A percentile compares a stretch with the other conserved stretches of the same genome.
phyloP scores from a whole-genome alignment of 2,888 invertebrate species.

The Callyntrura sp. region DNA sequence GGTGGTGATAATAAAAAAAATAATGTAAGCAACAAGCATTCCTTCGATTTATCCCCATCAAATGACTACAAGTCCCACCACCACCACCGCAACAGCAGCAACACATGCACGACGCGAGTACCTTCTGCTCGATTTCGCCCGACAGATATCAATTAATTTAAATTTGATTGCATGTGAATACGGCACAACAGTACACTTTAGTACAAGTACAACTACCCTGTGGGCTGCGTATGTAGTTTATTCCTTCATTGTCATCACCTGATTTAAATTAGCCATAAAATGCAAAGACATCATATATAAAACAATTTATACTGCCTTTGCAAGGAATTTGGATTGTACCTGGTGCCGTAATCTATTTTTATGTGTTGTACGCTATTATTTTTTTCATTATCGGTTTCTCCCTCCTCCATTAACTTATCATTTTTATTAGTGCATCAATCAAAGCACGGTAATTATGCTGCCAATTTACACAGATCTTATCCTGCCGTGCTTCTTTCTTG shows the following conservation, averaged over 20 bases:
- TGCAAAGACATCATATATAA: conserved; percentile 2
- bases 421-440: conserved; percentile 63
- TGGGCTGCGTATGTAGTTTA: neutral
- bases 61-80: neutral
- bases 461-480: conserved; percentile 51
- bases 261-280: conserved; percentile 54
- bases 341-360: neutral
- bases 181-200: neutral
- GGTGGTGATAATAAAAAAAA: conserved; percentile 7
- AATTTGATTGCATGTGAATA: conserved; percentile 54
- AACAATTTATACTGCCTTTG: conserved; percentile 1
- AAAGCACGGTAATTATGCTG: conserved; percentile 41
- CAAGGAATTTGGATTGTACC: conserved; percentile 11
- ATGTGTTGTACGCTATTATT: neutral
- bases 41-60: neutral
- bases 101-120: neutral
- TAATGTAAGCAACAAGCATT: neutral
- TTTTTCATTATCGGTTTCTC: conserved; percentile 38
- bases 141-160: conserved; percentile 59
- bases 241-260: conserved; percentile 53
- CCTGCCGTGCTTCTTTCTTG: neutral
- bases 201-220: conserved; percentile 3
- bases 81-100: neutral
- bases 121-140: conserved; percentile 19
- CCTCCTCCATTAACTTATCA: conserved; percentile 35